phyloP scores from a whole-genome alignment of 2,888 invertebrate species.

The Amblyteles armatorius region DNA sequence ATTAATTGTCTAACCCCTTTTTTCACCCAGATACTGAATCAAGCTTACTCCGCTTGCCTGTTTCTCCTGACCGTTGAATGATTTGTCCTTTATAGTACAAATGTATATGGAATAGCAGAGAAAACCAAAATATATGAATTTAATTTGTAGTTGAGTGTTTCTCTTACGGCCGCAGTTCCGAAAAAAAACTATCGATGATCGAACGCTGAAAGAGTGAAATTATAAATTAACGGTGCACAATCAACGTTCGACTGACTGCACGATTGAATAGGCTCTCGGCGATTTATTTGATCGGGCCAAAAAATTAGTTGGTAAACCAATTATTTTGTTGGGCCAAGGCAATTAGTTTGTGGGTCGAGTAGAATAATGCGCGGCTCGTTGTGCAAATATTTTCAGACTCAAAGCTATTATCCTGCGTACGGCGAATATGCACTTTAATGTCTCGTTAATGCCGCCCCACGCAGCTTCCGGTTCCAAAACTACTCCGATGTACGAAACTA shows the following conservation, averaged over 20 bases:
- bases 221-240: no score
- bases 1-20: neutral
- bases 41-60: slow-evolving; percentile 72
- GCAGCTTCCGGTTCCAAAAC: neutral
- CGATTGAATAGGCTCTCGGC: no score
- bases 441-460: slow-evolving; percentile 22
- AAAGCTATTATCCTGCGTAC: slow-evolving; percentile 21
- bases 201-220: no score
- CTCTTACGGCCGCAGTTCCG: neutral
- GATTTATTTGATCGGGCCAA: no score
- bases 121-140: neutral
- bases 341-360: no score
- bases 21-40: slow-evolving; percentile 72
- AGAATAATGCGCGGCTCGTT: neutral
- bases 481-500: neutral
- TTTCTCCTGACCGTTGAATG: slow-evolving; percentile 54
- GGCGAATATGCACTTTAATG: slow-evolving; percentile 38
- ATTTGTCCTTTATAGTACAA: neutral
- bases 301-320: no score
- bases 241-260: no score
- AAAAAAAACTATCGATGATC: neutral
- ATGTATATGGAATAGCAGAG: neutral
- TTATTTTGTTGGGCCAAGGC: no score
- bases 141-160: neutral
- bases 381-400: slow-evolving; percentile 52